These are phyloP conservation scores for Ridgeia piscesae DNA, from an alignment of 1,140 invertebrate species.

Conservation along the genomic window DNA sequence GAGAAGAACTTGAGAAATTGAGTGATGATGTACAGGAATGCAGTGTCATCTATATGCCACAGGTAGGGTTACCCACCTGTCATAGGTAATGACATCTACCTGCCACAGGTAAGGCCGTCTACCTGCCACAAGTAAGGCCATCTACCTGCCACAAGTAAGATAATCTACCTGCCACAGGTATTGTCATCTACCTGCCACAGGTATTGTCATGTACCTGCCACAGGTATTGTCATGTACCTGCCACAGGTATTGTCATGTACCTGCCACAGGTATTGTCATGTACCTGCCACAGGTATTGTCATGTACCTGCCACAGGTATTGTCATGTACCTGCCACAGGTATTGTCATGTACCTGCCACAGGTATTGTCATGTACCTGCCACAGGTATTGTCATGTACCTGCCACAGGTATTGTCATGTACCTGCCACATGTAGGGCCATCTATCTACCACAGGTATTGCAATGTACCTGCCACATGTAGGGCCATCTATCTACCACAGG, in stretches of 20 bases:
- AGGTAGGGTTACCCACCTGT: constrained; percentile 60
- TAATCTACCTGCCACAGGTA: not conserved
- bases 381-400: not conserved
- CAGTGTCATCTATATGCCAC: constrained; percentile 75
- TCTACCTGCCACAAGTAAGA: constrained; percentile 2
- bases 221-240: too few relatives aligned
- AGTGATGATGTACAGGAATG: constrained; percentile 70
- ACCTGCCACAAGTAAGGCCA: not conserved
- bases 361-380: not conserved
- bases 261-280: constrained; percentile 72
- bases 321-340: not conserved
- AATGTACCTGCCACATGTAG: constrained; percentile 59
- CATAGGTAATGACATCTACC: constrained; percentile 53
- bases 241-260: constrained; percentile 69
- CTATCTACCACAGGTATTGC: too few relatives aligned
- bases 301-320: constrained; percentile 63
- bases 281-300: constrained; percentile 68
- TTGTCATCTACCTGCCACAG: too few relatives aligned
- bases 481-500: constrained; percentile 74
- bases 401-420: not conserved
- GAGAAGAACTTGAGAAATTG: constrained; percentile 69
- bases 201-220: too few relatives aligned
- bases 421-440: constrained; percentile 36
- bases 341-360: not conserved
- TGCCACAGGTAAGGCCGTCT: not conserved